A percentile compares a stretch with the other conserved stretches of the same genome.
These are phyloP conservation scores for Pipistrellus pipistrellus DNA, from an alignment of 2,797 vertebrate species.

Conservation along the genomic window DNA sequence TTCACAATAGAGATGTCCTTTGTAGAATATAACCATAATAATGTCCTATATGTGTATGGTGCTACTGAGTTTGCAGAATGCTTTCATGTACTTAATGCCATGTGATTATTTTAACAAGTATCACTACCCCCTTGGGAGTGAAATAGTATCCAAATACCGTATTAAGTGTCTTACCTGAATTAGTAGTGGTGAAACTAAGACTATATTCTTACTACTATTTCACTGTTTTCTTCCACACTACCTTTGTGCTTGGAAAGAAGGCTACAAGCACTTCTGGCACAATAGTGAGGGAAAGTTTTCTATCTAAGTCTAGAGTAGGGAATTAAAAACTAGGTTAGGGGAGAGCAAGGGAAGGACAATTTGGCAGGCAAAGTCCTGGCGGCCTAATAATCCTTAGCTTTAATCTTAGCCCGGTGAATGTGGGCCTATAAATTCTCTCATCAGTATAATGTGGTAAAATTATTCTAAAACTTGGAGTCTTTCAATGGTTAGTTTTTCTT, in stretches of 20 bases:
- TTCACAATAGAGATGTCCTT: conserved; percentile 39
- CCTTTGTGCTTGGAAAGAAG: not conserved
- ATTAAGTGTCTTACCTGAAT: not conserved
- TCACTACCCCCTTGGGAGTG: not conserved
- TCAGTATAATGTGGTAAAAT: not conserved
- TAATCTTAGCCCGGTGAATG: not conserved
- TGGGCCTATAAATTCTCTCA: not conserved
- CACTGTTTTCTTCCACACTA: not conserved
- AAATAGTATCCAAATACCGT: not conserved
- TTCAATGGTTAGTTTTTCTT: not conserved
- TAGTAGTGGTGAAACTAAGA: not conserved
- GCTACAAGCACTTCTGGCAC: not conserved
- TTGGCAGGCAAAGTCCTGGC: not conserved
- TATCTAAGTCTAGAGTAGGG: not conserved
- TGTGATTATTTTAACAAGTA: conserved; percentile 6
- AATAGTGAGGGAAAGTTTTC: not conserved
- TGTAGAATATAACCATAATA: conserved; percentile 18
- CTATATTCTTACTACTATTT: not conserved
- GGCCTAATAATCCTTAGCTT: not conserved
- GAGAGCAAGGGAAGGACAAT: not conserved
- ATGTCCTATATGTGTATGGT: not conserved
- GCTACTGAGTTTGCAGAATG: not conserved
- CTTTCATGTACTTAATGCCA: not conserved
- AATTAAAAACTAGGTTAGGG: conserved; percentile 10
- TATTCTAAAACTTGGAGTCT: conserved; percentile 16